These are phyloP conservation scores for Hirundo rustica DNA, from an alignment of 2,797 vertebrate species.

Conservation along the genomic window DNA sequence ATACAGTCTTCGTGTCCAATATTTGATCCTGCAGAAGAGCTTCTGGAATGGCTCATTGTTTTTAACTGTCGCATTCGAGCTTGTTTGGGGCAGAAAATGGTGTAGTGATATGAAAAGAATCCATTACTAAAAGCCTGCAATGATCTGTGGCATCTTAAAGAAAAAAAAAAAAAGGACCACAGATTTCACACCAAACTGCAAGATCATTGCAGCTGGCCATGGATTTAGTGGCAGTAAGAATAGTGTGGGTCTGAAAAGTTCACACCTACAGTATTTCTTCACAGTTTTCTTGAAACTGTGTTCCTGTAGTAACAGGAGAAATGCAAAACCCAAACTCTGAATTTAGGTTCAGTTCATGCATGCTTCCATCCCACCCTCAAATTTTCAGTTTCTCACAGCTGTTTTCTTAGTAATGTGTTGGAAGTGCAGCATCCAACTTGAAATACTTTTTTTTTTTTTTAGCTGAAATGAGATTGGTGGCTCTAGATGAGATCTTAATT, in stretches of 20 bases:
- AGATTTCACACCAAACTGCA: background rate
- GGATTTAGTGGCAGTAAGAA: background rate
- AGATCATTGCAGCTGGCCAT: background rate
- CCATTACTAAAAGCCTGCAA: background rate
- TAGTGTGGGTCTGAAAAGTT: background rate
- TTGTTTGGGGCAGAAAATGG: background rate
- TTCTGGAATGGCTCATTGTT: background rate
- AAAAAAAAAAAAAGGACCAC: background rate
- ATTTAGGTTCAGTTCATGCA: background rate
- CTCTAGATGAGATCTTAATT: constrained; percentile 39
- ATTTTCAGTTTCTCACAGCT: background rate
- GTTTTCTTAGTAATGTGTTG: background rate
- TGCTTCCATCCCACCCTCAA: background rate
- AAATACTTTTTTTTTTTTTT: background rate
- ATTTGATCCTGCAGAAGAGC: background rate
- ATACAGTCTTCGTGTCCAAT: background rate
- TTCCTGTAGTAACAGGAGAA: constrained; percentile 6
- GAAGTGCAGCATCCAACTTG: background rate
- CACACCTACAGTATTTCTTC: background rate
- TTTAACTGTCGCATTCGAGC: background rate
- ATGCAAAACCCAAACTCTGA: background rate
- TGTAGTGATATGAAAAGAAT: background rate
- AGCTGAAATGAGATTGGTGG: constrained; percentile 12
- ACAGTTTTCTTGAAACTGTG: background rate
- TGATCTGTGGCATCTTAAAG: background rate